Base-by-base conservation (phyloP, 1,140 invertebrate genomes). In the Carposina sasakii region DNA sequence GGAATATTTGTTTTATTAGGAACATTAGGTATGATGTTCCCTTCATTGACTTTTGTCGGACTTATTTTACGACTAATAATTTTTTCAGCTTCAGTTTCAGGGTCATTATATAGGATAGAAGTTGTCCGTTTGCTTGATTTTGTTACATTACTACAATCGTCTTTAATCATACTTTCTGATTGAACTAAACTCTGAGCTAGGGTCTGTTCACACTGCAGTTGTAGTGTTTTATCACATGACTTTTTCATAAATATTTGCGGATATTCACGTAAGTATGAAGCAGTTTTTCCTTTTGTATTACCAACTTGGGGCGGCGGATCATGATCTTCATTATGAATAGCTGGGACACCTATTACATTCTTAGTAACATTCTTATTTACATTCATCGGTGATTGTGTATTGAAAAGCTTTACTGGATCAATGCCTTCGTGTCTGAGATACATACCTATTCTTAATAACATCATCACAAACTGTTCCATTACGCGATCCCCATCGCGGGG, bases 191-290 rank as follows among this genome's bases (percentile, higher is more conserved):
- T n/a, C n/a, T n/a, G n/a, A n/a, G n/a, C n/a, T n/a, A n/a, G n/a
- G n/a, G n/a, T n/a, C n/a, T n/a, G n/a, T n/a, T n/a, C n/a, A n/a
- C n/a, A n/a, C n/a, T n/a, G n/a, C n/a, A n/a, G n/a, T n/a, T 26
- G 34, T 23, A 41, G 30, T 44, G 62, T 50, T 23, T 54, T 23
- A 16, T 76, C 70, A 5, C 65, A 60, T 6, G 57, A 45, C 28
- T 69, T 78, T 57, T 73, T 82, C 58, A 64, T 68, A 57, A 82
- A 82, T 51, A 82, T 81, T 52, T 81, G 63, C 5, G 78, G 76
- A 57, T 81, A 82, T 9, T 81, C 63, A 17, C 54, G 57, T 39
- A 82, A 50, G 52, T 82, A 82, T 2, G 75, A 70, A 16, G 73
- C 63, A 15, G 53, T 3, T 61, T 39, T 40, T 67, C 13, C 57